Evolutionary conservation across 2,888 invertebrate species (phyloP).

Genomic region (Napeogenes inachia): DNA sequence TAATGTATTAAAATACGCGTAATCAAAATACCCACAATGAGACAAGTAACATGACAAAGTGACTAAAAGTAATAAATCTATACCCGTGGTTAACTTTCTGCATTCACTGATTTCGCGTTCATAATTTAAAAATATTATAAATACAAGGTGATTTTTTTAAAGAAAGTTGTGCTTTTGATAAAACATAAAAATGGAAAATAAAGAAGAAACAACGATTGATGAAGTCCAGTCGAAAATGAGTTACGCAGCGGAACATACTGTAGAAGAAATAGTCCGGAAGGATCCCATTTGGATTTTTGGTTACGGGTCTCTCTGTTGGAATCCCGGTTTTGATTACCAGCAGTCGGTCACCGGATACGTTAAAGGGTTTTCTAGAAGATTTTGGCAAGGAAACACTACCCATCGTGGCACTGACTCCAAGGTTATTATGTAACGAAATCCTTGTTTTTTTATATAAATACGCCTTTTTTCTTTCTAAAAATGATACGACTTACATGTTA

Average conservation of each 20-base stretch:
- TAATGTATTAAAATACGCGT: slow-evolving; percentile 47
- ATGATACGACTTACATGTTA: neutral
- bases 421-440: slow-evolving; percentile 62
- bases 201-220: slow-evolving; percentile 11
- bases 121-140: slow-evolving; percentile 30
- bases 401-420: slow-evolving; percentile 86
- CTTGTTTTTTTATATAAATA: slow-evolving; percentile 2
- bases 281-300: slow-evolving; percentile 93
- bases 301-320: slow-evolving; percentile 97
- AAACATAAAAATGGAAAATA: slow-evolving; percentile 32
- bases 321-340: slow-evolving; percentile 92
- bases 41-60: slow-evolving; percentile 55
- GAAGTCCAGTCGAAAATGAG: slow-evolving; percentile 8
- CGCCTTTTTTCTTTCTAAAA: neutral
- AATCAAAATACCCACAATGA: slow-evolving; percentile 54
- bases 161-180: slow-evolving; percentile 22
- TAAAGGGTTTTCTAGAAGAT: slow-evolving; percentile 87
- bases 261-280: slow-evolving; percentile 47
- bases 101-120: slow-evolving; percentile 37
- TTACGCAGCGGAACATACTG: slow-evolving; percentile 27
- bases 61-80: slow-evolving; percentile 44
- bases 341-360: slow-evolving; percentile 89
- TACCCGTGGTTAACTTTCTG: slow-evolving; percentile 42
- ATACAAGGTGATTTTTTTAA: slow-evolving; percentile 12
- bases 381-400: slow-evolving; percentile 94